Percentiles rank a stretch among this genome's conserved stretches.
Conservation (phyloP, 2,113 vertebrate species). For the Hylia prasina region DNA sequence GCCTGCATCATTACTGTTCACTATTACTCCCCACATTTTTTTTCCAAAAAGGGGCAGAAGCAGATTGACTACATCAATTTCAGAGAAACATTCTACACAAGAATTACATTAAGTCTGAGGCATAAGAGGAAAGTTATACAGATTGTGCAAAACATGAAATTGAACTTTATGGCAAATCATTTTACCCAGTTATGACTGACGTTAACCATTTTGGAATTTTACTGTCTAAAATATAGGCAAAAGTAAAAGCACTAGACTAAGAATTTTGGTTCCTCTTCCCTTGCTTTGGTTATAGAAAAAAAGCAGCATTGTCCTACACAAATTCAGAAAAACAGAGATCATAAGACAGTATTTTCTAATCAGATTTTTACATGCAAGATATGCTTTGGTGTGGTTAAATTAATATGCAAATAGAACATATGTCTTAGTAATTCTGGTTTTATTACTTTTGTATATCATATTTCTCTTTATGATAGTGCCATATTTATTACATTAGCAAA, state of each 20-base stretch:
- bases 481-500: neutral
- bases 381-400: neutral
- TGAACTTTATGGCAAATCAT: neutral
- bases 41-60: neutral
- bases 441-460: neutral
- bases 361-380: neutral
- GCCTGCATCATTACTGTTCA: neutral
- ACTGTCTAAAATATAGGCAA: neutral
- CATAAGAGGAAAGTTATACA: neutral
- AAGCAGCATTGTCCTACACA: rapidly evolving
- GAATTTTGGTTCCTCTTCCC: neutral
- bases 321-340: neutral
- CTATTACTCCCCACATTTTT: rapidly evolving
- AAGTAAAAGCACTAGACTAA: neutral
- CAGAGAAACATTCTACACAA: neutral
- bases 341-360: neutral
- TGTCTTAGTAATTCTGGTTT: neutral
- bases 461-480: neutral
- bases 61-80: neutral
- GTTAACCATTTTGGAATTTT: neutral
- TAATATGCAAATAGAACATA: neutral
- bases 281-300: neutral
- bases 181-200: neutral
- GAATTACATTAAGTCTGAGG: neutral
- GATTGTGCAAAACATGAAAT: neutral